Evolutionary conservation across 2,888 invertebrate species (phyloP).

Genomic region (Aproaerema taeniolella): DNA sequence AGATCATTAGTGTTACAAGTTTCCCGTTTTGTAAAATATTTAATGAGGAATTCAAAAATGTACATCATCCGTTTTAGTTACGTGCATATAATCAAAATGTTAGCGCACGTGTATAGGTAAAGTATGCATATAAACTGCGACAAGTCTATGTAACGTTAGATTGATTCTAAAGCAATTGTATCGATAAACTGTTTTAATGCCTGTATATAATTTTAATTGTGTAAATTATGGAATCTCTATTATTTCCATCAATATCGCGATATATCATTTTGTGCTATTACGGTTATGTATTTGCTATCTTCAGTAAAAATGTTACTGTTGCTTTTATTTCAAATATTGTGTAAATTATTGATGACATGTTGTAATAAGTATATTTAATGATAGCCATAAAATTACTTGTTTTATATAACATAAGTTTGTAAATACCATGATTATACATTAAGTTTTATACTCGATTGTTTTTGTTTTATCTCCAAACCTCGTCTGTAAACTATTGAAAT

Average conservation of each 20-base stretch:
- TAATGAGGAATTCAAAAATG: too few relatives aligned
- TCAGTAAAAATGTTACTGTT: slow-evolving; percentile 67
- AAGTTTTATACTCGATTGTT: slow-evolving; percentile 74
- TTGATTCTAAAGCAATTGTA: slow-evolving; percentile 38
- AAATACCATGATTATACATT: slow-evolving; percentile 77
- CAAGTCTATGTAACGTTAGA: slow-evolving; percentile 22
- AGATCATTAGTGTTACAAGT: slow-evolving; percentile 1
- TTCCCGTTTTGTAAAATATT: slow-evolving; percentile 4
- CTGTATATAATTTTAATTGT: slow-evolving; percentile 66
- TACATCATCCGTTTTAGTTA: slow-evolving; percentile 3
- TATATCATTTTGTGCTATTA: slow-evolving; percentile 64
- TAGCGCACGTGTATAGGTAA: slow-evolving; percentile 8
- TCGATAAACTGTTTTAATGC: slow-evolving; percentile 57
- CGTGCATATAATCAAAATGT: slow-evolving; percentile 14
- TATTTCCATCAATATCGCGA: slow-evolving; percentile 61
- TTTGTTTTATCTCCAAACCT: slow-evolving; percentile 50
- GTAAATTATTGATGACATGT: slow-evolving; percentile 75
- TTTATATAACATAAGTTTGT: slow-evolving; percentile 75
- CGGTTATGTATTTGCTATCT: slow-evolving; percentile 52
- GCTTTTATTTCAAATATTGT: slow-evolving; percentile 70
- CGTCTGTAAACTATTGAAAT: background rate
- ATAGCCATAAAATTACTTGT: slow-evolving; percentile 76
- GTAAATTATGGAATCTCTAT: slow-evolving; percentile 73
- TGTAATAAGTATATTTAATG: slow-evolving; percentile 71
- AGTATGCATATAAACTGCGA: slow-evolving; percentile 23